Evolutionary conservation across 2,113 vertebrate species (phyloP).

Genomic region (Lonchura striata): DNA sequence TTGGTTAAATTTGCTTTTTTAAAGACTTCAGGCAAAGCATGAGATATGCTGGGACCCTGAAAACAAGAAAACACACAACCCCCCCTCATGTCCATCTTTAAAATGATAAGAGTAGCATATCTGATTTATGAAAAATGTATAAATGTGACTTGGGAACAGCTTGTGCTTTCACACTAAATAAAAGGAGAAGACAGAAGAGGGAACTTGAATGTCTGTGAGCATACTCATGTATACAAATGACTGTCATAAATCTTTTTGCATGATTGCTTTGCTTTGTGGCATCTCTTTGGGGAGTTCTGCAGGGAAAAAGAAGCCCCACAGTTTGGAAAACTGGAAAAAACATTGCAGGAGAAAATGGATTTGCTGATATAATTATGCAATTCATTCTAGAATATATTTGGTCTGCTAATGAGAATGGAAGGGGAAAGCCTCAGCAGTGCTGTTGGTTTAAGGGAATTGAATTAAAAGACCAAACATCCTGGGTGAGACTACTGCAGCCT

Average conservation of each 20-base stretch:
- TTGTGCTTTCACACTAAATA: constrained; percentile 67
- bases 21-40: neutral
- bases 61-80: neutral
- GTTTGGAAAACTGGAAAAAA: neutral
- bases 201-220: constrained; percentile 31
- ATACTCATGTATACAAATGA: constrained; percentile 50
- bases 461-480: constrained; percentile 23
- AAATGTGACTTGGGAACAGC: constrained; percentile 55
- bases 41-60: neutral
- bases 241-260: constrained; percentile 59
- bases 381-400: constrained; percentile 40
- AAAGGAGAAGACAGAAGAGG: constrained; percentile 48
- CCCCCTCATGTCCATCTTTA: neutral
- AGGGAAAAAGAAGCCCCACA: neutral
- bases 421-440: neutral
- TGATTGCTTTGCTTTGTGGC: constrained; percentile 43
- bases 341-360: neutral
- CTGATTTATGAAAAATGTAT: constrained; percentile 56
- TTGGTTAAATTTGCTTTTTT: neutral
- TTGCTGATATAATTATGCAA: constrained; percentile 38
- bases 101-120: neutral
- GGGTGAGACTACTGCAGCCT: neutral
- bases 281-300: constrained; percentile 35
- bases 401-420: constrained; percentile 24
- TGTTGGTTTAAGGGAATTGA: constrained; percentile 44